These are phyloP conservation scores for Puffinus mauretanicus DNA, from an alignment of 2,113 vertebrate species.

Conservation along the genomic window DNA sequence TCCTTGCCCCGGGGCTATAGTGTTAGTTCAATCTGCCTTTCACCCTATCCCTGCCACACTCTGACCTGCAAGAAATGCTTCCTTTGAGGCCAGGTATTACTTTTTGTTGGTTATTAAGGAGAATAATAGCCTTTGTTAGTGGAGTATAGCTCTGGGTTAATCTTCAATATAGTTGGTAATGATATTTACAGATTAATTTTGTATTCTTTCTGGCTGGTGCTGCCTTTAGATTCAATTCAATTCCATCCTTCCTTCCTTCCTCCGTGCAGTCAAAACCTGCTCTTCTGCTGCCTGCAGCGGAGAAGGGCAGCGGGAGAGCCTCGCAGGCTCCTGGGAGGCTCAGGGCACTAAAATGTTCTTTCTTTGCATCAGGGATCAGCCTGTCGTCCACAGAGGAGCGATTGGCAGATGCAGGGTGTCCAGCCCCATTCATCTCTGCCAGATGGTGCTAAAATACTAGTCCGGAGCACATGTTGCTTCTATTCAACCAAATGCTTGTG, in stretches of 20 bases:
- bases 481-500: conserved; percentile 47
- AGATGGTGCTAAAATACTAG: conserved; percentile 55
- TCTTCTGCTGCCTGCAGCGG: background rate
- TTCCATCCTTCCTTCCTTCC: background rate
- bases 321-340: background rate
- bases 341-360: background rate
- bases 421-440: conserved; percentile 52
- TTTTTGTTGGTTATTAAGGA: background rate
- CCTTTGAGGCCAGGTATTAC: background rate
- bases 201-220: background rate
- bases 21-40: background rate
- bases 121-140: background rate
- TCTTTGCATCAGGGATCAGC: conserved; percentile 9
- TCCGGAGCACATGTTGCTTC: conserved; percentile 28
- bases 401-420: conserved; percentile 29
- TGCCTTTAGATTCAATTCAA: background rate
- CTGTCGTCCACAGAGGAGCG: background rate
- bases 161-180: background rate
- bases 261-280: background rate
- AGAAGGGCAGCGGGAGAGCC: background rate
- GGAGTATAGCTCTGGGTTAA: background rate
- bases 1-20: background rate
- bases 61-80: background rate
- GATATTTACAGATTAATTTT: background rate
- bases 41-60: background rate